Evolutionary conservation across 2,113 vertebrate species (phyloP).

Genomic region (Scytalopus superciliaris): DNA sequence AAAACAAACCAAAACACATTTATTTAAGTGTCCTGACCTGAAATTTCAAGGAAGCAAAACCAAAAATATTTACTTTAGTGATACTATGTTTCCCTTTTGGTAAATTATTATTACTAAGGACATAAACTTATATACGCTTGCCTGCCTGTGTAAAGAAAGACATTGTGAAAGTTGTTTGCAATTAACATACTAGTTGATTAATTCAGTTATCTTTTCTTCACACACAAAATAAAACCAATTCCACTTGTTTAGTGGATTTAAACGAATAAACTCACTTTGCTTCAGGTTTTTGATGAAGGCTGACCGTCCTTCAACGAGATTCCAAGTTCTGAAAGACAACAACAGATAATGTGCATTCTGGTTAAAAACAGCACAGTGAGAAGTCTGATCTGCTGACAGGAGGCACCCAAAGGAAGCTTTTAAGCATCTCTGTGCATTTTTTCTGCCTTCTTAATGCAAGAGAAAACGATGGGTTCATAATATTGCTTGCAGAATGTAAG

Average conservation of each 20-base stretch:
- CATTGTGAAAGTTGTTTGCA: not conserved
- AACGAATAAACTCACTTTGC: slow-evolving; percentile 82
- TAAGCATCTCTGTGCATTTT: not conserved
- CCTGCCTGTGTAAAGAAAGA: not conserved
- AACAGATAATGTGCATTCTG: not conserved
- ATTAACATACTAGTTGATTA: not conserved
- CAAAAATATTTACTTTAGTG: not conserved
- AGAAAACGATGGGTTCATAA: not conserved
- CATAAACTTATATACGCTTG: not conserved
- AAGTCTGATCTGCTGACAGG: not conserved
- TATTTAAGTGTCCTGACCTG: not conserved
- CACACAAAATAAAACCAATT: not conserved
- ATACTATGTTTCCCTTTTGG: not conserved
- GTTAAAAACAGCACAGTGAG: not conserved
- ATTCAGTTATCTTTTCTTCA: not conserved
- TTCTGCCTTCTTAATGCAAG: not conserved
- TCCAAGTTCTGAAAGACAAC: slow-evolving; percentile 90
- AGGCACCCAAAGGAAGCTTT: slow-evolving; percentile 2
- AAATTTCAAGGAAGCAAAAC: not conserved
- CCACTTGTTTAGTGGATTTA: not conserved
- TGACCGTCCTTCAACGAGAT: slow-evolving; percentile 90
- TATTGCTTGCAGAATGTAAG: not conserved
- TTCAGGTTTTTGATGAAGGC: slow-evolving; percentile 98
- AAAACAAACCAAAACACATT: not conserved
- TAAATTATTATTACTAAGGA: not conserved